Evolutionary conservation across 92 coral and sea anemone species (phyloP).

Genomic region (Epizoanthus rinbou): DNA sequence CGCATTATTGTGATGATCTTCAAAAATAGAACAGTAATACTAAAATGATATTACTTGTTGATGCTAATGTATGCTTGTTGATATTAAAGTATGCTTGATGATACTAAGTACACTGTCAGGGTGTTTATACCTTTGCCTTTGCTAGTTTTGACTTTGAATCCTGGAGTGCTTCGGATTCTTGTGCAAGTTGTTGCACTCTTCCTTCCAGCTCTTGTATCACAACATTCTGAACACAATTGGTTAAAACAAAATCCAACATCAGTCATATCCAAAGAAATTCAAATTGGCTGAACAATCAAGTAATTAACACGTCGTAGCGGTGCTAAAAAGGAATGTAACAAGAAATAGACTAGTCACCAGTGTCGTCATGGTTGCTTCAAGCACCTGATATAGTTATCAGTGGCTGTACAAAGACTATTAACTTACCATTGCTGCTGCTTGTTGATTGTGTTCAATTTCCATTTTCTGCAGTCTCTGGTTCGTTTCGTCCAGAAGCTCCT

Average conservation of each 20-base stretch:
- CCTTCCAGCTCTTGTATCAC: conserved; percentile 87
- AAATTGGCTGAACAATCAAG: too few relatives aligned
- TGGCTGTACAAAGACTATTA: too few relatives aligned
- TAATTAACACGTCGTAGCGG: too few relatives aligned
- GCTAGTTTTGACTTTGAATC: conserved; percentile 78
- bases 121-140: conserved; percentile 76
- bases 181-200: conserved; percentile 83
- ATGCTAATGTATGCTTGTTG: background rate
- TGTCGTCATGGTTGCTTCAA: too few relatives aligned
- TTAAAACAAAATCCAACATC: background rate
- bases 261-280: background rate
- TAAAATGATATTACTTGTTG: background rate
- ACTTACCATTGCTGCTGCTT: conserved; percentile 79
- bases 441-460: conserved; percentile 94
- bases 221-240: conserved; percentile 53
- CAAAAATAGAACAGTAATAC: too few relatives aligned
- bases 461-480: conserved; percentile 93
- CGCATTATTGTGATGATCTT: too few relatives aligned
- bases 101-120: background rate
- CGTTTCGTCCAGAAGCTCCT: conserved; percentile 95
- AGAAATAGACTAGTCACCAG: too few relatives aligned
- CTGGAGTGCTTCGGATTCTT: conserved; percentile 91
- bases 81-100: background rate
- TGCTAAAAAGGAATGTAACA: too few relatives aligned
- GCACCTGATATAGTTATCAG: too few relatives aligned